Percentiles rank a stretch among this genome's conserved stretches.
phyloP scores from a whole-genome alignment of 1,140 invertebrate species.

The Rhopalosiphum maidis region DNA sequence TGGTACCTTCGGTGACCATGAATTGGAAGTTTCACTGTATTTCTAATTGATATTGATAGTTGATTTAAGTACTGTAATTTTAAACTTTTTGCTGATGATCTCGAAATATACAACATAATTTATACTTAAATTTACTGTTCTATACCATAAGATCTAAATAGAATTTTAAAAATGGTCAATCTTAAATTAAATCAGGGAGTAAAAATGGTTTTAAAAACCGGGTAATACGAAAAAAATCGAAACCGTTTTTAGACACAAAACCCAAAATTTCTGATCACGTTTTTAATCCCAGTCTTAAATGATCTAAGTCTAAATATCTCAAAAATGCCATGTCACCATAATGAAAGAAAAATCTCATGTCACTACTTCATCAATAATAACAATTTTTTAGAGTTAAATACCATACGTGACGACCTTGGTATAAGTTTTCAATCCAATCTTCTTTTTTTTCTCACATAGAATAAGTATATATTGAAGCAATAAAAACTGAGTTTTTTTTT shows the following conservation, averaged over 20 bases:
- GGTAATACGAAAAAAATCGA: too few relatives aligned
- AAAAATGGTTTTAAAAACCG: too few relatives aligned
- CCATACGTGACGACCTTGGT: too few relatives aligned
- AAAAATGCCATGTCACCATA: neutral
- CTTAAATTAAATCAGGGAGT: too few relatives aligned
- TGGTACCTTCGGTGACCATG: too few relatives aligned
- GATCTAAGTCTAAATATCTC: neutral
- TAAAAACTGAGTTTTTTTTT: neutral
- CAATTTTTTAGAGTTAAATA: neutral
- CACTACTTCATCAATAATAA: neutral
- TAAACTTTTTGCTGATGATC: constrained; percentile 8
- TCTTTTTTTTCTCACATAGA: neutral
- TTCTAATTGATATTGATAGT: neutral
- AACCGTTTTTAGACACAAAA: too few relatives aligned
- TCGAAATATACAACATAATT: neutral
- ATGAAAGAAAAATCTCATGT: neutral
- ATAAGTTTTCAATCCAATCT: neutral
- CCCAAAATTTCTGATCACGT: too few relatives aligned
- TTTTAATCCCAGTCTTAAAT: too few relatives aligned
- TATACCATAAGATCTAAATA: neutral
- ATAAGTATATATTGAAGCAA: neutral
- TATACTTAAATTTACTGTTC: neutral
- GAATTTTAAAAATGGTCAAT: neutral
- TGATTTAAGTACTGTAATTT: neutral
- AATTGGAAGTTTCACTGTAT: neutral